These are phyloP conservation scores for Drosophila nebulosa DNA, from an alignment of 1,140 invertebrate genomes.

Conservation along the genomic window DNA sequence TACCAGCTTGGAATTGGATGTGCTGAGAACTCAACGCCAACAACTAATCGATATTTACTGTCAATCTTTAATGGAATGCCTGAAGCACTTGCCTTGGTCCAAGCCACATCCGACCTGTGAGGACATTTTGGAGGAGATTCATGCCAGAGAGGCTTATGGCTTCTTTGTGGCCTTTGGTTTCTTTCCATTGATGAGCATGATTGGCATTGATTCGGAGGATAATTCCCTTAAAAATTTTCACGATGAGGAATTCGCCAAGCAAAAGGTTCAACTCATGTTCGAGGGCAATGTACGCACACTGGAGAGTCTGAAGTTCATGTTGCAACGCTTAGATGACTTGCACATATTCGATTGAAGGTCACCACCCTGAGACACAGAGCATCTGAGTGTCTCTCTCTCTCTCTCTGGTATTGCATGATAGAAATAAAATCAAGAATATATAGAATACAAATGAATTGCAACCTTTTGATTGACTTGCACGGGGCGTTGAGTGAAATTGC, in stretches of 20 bases:
- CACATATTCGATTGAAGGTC: constrained; percentile 58
- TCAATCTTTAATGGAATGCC: constrained; percentile 55
- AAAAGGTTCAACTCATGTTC: constrained; percentile 74
- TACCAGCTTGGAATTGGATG: constrained; percentile 70
- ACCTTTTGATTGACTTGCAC: background rate
- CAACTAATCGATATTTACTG: constrained; percentile 73
- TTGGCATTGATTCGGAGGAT: constrained; percentile 67
- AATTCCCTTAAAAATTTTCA: constrained; percentile 73
- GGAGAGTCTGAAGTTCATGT: constrained; percentile 58
- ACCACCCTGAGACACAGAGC: background rate
- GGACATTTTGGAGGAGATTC: constrained; percentile 61
- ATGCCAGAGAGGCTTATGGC: constrained; percentile 67
- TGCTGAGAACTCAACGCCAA: constrained; percentile 61
- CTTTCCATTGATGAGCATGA: constrained; percentile 76
- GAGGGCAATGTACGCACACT: constrained; percentile 63
- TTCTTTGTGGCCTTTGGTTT: constrained; percentile 75
- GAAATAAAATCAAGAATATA: background rate
- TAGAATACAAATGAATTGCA: background rate
- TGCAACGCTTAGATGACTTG: constrained; percentile 70
- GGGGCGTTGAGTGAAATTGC: background rate
- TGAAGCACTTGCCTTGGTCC: constrained; percentile 75
- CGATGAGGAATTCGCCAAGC: constrained; percentile 62
- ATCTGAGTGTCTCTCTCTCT: background rate
- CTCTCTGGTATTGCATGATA: background rate
- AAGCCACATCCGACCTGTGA: constrained; percentile 76